These are phyloP conservation scores for Colinus virginianus DNA, from an alignment of 2,113 vertebrate genomes.

Conservation along the genomic window DNA sequence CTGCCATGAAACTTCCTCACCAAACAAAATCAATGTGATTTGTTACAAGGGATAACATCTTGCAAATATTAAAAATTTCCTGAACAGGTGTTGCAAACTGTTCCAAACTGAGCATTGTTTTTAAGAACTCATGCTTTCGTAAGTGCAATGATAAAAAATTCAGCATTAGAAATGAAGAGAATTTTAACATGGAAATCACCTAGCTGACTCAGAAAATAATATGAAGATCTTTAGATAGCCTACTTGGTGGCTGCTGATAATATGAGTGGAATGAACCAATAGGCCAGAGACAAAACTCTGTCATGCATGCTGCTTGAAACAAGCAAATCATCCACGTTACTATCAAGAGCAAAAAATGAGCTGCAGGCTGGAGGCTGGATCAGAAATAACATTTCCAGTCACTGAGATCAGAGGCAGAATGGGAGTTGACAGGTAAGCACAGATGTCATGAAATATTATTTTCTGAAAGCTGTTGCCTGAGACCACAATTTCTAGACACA, in stretches of 20 bases:
- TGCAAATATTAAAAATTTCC: not conserved
- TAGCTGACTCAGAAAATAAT: not conserved
- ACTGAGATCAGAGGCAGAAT: not conserved
- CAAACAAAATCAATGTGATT: not conserved
- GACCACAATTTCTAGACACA: not conserved
- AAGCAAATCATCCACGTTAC: accelerated
- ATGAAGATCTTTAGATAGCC: not conserved
- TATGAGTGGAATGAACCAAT: not conserved
- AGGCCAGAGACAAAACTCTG: not conserved
- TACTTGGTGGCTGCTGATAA: not conserved
- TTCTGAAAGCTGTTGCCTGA: not conserved
- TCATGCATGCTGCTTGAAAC: accelerated
- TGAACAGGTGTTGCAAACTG: not conserved
- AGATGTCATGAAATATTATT: not conserved
- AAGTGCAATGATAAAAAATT: not conserved
- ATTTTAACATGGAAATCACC: not conserved
- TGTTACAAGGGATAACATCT: not conserved
- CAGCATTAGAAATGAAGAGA: not conserved
- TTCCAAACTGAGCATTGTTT: not conserved
- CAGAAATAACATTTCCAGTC: not conserved
- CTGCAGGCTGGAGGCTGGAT: not conserved
- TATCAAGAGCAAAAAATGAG: not conserved
- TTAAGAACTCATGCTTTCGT: not conserved
- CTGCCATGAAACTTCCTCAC: not conserved
- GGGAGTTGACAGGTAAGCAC: accelerated